Evolutionary conservation across 2,113 vertebrate species (phyloP).

Genomic region (Isurus oxyrinchus): DNA sequence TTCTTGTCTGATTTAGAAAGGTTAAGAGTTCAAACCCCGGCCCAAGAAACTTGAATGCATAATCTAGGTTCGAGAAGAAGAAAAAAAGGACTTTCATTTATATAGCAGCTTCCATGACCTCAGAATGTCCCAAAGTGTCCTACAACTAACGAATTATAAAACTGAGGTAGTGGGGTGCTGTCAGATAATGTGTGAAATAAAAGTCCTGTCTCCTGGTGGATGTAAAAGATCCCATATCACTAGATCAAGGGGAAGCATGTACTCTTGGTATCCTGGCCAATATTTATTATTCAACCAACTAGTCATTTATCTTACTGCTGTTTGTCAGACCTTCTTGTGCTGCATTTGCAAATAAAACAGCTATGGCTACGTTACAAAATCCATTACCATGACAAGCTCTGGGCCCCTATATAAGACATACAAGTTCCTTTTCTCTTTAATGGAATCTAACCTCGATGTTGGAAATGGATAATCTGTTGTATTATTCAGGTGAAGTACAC

Average conservation of each 20-base stretch:
- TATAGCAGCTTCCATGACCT: no score
- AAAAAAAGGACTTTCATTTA: no score
- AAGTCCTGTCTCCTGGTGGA: neutral
- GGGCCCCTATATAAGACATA: no score
- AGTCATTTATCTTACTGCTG: neutral
- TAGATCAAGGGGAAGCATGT: neutral
- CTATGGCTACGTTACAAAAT: neutral
- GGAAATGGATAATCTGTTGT: no score
- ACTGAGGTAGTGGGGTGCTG: neutral
- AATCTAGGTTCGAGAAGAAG: neutral
- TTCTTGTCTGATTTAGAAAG: neutral
- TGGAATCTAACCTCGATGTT: no score
- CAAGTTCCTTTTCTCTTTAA: no score
- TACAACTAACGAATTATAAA: neutral
- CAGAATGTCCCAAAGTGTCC: no score
- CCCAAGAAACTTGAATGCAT: neutral
- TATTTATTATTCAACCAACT: neutral
- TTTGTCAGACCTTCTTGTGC: neutral
- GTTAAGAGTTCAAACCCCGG: neutral
- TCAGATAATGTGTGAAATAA: neutral
- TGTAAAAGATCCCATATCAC: neutral
- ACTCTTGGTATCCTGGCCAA: neutral
- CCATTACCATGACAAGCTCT: neutral
- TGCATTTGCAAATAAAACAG: neutral
- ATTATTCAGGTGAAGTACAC: no score